These are phyloP conservation scores for Dasysyrphus tricinctus DNA, from an alignment of 2,888 invertebrate species.

Conservation along the genomic window DNA sequence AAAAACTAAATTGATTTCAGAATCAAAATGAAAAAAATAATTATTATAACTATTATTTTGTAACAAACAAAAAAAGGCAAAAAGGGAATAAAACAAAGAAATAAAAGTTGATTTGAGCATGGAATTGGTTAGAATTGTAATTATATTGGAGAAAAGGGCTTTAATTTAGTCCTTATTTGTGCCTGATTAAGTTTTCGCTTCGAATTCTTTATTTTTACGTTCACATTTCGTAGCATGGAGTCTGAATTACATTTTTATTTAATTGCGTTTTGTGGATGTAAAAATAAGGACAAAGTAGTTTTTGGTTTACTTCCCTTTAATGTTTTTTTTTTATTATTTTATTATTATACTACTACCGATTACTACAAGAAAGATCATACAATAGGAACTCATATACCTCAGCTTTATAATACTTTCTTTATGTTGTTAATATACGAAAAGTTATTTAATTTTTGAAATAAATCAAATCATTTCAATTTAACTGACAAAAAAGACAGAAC, in stretches of 20 bases:
- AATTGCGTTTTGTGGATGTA: constrained; percentile 65
- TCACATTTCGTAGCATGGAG: constrained; percentile 78
- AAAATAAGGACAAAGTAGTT: constrained; percentile 42
- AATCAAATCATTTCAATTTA: constrained; percentile 71
- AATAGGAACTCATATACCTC: constrained; percentile 83
- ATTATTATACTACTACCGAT: constrained; percentile 43
- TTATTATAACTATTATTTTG: constrained; percentile 52
- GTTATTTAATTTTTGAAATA: constrained; percentile 55
- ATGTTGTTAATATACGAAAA: constrained; percentile 60
- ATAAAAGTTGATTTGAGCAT: constrained; percentile 20
- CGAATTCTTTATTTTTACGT: constrained; percentile 35
- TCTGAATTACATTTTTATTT: constrained; percentile 84
- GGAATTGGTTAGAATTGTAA: constrained; percentile 35
- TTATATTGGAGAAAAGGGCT: constrained; percentile 21
- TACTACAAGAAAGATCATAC: constrained; percentile 58
- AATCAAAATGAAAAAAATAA: constrained; percentile 50
- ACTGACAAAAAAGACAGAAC: constrained; percentile 80
- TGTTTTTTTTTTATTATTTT: constrained; percentile 54
- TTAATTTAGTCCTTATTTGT: constrained; percentile 36
- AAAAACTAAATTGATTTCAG: constrained; percentile 65
- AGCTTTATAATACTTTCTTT: constrained; percentile 76
- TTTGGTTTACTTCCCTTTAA: constrained; percentile 61
- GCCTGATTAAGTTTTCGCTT: constrained; percentile 59
- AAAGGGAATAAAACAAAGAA: constrained; percentile 44
- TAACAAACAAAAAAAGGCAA: constrained; percentile 38